These are phyloP conservation scores for Ellobium chinense DNA, from an alignment of 2,888 invertebrate genomes.

Conservation along the genomic window DNA sequence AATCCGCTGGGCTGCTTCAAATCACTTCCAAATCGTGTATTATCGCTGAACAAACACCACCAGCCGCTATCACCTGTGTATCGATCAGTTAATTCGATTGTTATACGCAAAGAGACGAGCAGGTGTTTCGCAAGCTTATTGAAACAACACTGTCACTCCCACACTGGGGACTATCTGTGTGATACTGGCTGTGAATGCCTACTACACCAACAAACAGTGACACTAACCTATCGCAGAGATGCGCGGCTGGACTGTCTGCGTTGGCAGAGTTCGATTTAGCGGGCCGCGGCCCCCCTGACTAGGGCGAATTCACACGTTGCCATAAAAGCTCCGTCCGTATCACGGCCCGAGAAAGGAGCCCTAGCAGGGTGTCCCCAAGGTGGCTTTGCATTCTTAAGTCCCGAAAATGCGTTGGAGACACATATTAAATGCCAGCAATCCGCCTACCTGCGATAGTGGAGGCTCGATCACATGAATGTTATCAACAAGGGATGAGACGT, in stretches of 20 bases:
- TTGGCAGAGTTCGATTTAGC: neutral
- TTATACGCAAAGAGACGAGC: too few species aligned
- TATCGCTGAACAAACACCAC: too few species aligned
- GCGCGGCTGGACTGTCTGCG: neutral
- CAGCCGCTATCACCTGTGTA: too few species aligned
- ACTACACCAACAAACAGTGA: neutral
- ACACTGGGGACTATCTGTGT: too few species aligned
- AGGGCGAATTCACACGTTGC: neutral
- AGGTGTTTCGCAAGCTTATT: too few species aligned
- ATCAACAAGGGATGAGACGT: neutral
- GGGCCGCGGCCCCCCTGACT: neutral
- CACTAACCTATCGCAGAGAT: too few species aligned
- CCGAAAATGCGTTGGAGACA: neutral
- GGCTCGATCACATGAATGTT: neutral
- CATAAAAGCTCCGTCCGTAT: neutral
- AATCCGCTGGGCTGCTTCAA: too few species aligned
- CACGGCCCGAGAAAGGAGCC: neutral
- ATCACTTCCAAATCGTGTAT: too few species aligned
- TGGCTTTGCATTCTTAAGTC: neutral
- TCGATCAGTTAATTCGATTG: too few species aligned
- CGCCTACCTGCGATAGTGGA: neutral
- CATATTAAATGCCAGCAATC: neutral
- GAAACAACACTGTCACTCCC: too few species aligned
- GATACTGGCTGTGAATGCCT: neutral
- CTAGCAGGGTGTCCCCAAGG: neutral